Evolutionary conservation across 2,797 vertebrate species (phyloP).

Genomic region (Eremophila alpestris): DNA sequence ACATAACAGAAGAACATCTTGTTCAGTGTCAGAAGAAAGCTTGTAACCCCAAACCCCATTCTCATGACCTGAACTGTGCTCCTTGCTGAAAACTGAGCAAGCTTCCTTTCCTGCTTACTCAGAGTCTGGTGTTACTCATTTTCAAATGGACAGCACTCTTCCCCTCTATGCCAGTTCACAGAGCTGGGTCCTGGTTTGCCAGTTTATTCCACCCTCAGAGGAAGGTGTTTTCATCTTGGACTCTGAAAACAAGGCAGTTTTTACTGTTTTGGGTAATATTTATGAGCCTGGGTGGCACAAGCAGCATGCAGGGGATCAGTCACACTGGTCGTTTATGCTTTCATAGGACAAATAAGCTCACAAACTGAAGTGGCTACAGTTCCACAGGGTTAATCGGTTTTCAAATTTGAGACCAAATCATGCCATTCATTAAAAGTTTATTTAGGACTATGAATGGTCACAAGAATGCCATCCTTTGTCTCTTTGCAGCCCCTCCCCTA

Average conservation of each 20-base stretch:
- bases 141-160: not conserved
- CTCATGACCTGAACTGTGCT: not conserved
- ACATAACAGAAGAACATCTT: not conserved
- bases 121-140: not conserved
- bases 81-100: not conserved
- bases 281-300: not conserved
- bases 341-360: not conserved
- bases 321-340: not conserved
- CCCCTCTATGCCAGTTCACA: not conserved
- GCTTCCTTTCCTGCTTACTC: not conserved
- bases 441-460: not conserved
- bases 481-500: not conserved
- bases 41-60: not conserved
- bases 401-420: not conserved
- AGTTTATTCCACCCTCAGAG: not conserved
- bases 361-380: not conserved
- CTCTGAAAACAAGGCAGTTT: not conserved
- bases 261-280: not conserved
- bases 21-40: not conserved
- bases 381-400: not conserved
- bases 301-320: not conserved
- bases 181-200: not conserved
- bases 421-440: not conserved
- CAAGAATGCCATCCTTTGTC: not conserved
- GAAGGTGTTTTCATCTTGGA: not conserved